Evolutionary conservation across 2,888 invertebrate species (phyloP).

Genomic region (Chelonus formosanus): DNA sequence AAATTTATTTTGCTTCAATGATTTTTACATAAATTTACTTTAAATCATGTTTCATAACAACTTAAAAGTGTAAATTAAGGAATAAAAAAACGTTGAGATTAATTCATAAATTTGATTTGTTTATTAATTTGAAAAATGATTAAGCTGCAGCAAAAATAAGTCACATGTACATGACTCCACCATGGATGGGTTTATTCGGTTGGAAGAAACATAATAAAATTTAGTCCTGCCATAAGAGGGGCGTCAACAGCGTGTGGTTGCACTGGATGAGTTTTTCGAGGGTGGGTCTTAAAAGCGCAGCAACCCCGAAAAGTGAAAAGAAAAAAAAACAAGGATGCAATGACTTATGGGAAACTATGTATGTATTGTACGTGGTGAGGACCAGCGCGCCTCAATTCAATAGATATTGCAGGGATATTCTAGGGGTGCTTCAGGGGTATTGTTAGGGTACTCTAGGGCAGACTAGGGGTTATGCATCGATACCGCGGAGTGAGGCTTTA

Average conservation of each 20-base stretch:
- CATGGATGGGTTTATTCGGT: constrained; percentile 53
- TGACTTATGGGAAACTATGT: not conserved
- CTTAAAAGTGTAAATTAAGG: not conserved
- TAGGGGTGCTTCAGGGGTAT: not conserved
- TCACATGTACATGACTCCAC: constrained; percentile 40
- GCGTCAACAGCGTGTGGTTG: constrained; percentile 58
- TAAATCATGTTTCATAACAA: too few relatives aligned
- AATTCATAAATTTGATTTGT: not conserved
- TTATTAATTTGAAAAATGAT: too few relatives aligned
- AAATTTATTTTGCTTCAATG: not conserved
- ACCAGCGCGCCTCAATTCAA: constrained; percentile 33
- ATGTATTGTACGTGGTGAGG: constrained; percentile 59
- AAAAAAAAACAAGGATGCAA: not conserved
- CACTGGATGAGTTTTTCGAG: constrained; percentile 32
- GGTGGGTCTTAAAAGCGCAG: constrained; percentile 29
- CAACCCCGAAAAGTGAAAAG: constrained; percentile 35
- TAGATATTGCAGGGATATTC: not conserved
- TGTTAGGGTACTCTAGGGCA: not conserved
- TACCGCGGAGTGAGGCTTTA: too few relatives aligned
- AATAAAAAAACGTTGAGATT: not conserved
- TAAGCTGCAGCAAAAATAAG: too few relatives aligned
- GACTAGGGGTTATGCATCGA: not conserved
- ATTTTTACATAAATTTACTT: not conserved
- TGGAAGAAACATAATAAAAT: constrained; percentile 64
- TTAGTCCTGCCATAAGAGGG: constrained; percentile 62